phyloP scores from a whole-genome alignment of 2,797 vertebrate species.

The Manis pentadactyla region DNA sequence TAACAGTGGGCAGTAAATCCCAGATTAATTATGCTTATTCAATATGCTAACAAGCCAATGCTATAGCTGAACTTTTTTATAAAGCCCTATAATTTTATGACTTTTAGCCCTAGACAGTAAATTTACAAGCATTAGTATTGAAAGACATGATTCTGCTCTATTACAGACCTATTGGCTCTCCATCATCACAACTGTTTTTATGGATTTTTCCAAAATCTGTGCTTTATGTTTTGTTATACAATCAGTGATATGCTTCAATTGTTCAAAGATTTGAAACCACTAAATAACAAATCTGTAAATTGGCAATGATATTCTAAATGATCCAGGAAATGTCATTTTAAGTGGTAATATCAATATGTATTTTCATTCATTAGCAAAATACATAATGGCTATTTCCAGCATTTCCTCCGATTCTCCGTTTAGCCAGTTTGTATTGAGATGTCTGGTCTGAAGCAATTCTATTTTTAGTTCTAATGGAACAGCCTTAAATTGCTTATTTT shows the following conservation, averaged over 20 bases:
- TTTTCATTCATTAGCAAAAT: slow-evolving; percentile 84
- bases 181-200: slow-evolving; percentile 20
- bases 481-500: slow-evolving; percentile 90
- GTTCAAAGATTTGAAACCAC: slow-evolving; percentile 59
- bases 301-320: slow-evolving; percentile 50
- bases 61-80: neutral
- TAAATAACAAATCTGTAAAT: slow-evolving; percentile 53
- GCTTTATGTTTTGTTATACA: slow-evolving; percentile 16
- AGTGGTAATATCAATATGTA: slow-evolving; percentile 74
- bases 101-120: slow-evolving; percentile 33
- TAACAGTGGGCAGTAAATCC: slow-evolving; percentile 5
- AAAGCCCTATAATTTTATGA: slow-evolving; percentile 19
- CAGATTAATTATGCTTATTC: slow-evolving; percentile 57
- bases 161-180: neutral
- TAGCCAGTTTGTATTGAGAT: slow-evolving; percentile 84
- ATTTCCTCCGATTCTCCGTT: slow-evolving; percentile 81
- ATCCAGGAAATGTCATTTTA: slow-evolving; percentile 73
- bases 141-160: slow-evolving; percentile 7
- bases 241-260: neutral
- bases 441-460: slow-evolving; percentile 86
- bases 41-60: slow-evolving; percentile 16
- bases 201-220: slow-evolving; percentile 44
- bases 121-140: slow-evolving; percentile 49
- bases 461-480: slow-evolving; percentile 89
- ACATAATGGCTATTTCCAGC: slow-evolving; percentile 79